phyloP scores from a whole-genome alignment of 1,140 invertebrate genomes.

The Nebria ingens region DNA sequence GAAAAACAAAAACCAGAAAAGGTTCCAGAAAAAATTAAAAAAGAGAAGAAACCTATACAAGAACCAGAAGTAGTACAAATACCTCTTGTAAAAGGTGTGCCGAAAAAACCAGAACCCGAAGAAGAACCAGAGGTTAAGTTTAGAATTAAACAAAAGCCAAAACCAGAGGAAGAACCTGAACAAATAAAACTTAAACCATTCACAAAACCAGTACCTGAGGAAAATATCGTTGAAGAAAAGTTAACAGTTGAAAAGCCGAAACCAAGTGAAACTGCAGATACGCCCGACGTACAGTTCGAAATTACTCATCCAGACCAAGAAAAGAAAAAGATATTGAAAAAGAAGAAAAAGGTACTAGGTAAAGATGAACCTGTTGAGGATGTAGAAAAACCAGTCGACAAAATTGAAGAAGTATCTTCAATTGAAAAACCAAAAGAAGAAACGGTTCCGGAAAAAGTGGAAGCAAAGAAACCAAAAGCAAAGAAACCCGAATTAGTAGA shows the following conservation, averaged over 20 bases:
- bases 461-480: constrained; percentile 24
- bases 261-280: constrained; percentile 32
- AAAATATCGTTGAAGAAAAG: constrained; percentile 31
- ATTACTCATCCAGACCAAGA: constrained; percentile 33
- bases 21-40: constrained; percentile 33
- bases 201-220: constrained; percentile 34
- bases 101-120: constrained; percentile 39
- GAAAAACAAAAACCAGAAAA: constrained; percentile 33
- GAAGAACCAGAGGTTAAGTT: constrained; percentile 46
- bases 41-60: constrained; percentile 39
- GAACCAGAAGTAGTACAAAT: constrained; percentile 41
- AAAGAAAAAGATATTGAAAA: constrained; percentile 37
- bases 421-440: constrained; percentile 21
- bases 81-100: constrained; percentile 40
- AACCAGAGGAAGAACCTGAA: constrained; percentile 41
- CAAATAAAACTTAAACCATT: constrained; percentile 43
- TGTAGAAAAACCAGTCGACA: constrained; percentile 21
- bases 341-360: constrained; percentile 27
- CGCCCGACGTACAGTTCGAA: constrained; percentile 10
- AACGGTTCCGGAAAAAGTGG: constrained; percentile 21
- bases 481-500: constrained; percentile 35
- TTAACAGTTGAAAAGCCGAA: constrained; percentile 39
- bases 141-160: constrained; percentile 40
- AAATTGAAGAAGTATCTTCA: constrained; percentile 22
- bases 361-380: constrained; percentile 19